Conservation (phyloP, 2,888 invertebrate species). For the Xylota sylvarum region DNA sequence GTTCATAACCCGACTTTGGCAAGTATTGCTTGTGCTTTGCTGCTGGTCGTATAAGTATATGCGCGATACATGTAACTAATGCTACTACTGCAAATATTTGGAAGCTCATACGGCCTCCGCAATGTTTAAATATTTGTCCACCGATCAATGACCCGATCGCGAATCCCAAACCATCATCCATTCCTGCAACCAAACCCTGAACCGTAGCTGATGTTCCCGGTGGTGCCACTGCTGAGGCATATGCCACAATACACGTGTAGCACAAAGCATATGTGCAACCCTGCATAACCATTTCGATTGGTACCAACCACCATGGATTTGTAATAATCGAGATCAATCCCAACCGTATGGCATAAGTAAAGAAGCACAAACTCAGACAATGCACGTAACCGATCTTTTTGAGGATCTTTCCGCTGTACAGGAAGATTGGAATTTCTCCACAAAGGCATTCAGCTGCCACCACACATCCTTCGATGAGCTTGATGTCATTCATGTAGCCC, state of each 20-base stretch:
- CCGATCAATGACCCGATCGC: slow-evolving; percentile 91
- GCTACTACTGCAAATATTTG: slow-evolving; percentile 85
- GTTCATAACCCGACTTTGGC: slow-evolving; percentile 81
- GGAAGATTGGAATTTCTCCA: slow-evolving; percentile 92
- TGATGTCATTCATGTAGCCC: slow-evolving; percentile 88
- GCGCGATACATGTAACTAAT: slow-evolving; percentile 83
- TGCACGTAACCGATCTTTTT: slow-evolving; percentile 91
- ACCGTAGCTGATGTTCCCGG: slow-evolving; percentile 93
- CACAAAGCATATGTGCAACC: slow-evolving; percentile 95
- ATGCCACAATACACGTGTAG: slow-evolving; percentile 92
- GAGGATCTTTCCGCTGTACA: slow-evolving; percentile 90
- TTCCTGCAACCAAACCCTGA: slow-evolving; percentile 94
- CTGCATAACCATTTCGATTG: slow-evolving; percentile 92
- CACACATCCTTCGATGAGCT: slow-evolving; percentile 91
- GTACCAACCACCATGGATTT: slow-evolving; percentile 93
- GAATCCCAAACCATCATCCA: slow-evolving; percentile 94
- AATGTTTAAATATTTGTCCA: slow-evolving; percentile 88
- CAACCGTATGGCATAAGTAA: slow-evolving; percentile 91
- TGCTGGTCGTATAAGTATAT: slow-evolving; percentile 82
- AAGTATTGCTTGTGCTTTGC: slow-evolving; percentile 82
- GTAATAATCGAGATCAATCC: slow-evolving; percentile 90
- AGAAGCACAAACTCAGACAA: slow-evolving; percentile 91
- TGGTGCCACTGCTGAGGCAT: slow-evolving; percentile 88
- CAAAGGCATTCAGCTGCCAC: slow-evolving; percentile 92
- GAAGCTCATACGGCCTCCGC: slow-evolving; percentile 87